Conservation (phyloP, 2,888 invertebrate genomes). For the Trissoscelio sp. region DNA sequence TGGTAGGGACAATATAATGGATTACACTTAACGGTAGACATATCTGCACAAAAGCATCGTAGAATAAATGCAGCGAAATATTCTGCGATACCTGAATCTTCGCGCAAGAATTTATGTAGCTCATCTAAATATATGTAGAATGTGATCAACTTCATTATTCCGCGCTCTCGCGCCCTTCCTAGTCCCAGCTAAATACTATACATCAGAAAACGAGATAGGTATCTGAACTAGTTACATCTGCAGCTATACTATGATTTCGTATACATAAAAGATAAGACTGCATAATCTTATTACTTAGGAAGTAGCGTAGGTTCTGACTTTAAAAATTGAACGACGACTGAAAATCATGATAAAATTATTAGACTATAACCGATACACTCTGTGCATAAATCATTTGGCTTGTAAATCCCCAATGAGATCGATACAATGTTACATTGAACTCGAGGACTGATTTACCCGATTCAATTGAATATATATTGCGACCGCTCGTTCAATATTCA, state of each 20-base stretch:
- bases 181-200: neutral
- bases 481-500: slow-evolving; percentile 47
- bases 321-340: slow-evolving; percentile 20
- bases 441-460: slow-evolving; percentile 43
- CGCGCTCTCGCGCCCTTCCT: neutral
- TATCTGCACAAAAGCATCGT: neutral
- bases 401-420: slow-evolving; percentile 35
- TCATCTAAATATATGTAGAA: neutral
- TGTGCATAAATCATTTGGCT: slow-evolving; percentile 4
- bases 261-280: slow-evolving; percentile 62
- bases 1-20: slow-evolving; percentile 11
- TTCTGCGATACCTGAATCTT: too few species aligned
- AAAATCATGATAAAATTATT: slow-evolving; percentile 60
- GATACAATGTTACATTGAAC: slow-evolving; percentile 39
- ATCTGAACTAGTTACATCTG: slow-evolving; percentile 49
- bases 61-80: too few species aligned
- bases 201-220: slow-evolving; percentile 30
- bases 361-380: slow-evolving; percentile 30
- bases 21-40: slow-evolving; percentile 2
- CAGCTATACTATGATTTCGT: slow-evolving; percentile 52
- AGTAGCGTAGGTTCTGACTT: slow-evolving; percentile 1
- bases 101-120: neutral
- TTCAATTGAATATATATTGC: slow-evolving; percentile 43
- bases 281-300: slow-evolving; percentile 42
- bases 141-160: slow-evolving; percentile 20